These are phyloP conservation scores for Yponomeuta malinellus DNA, from an alignment of 2,888 invertebrate species.

Conservation along the genomic window DNA sequence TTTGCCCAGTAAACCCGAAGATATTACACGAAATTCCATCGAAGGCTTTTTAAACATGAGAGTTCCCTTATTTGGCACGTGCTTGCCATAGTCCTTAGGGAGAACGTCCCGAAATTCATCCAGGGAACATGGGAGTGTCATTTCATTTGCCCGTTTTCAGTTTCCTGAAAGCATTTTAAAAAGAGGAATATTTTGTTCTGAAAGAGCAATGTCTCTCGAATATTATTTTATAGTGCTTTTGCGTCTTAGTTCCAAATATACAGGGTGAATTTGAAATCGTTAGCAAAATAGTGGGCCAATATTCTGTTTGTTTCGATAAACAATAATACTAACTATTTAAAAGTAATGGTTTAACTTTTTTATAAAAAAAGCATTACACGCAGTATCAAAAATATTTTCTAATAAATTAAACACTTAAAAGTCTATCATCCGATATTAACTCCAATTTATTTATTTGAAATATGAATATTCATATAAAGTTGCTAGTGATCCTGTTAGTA, in stretches of 20 bases:
- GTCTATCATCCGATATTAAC: no score
- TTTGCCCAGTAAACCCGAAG: neutral
- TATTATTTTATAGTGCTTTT: neutral
- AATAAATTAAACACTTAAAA: no score
- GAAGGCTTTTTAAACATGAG: conserved; percentile 5
- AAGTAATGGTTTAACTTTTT: no score
- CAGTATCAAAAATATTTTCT: no score
- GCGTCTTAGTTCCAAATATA: neutral
- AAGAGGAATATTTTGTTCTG: neutral
- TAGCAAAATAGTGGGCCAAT: no score
- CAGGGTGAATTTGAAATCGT: no score
- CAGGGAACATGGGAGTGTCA: conserved; percentile 41
- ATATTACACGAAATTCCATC: conserved; percentile 1
- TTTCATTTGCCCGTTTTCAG: conserved; percentile 28
- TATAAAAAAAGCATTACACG: no score
- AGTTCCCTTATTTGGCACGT: conserved; percentile 8
- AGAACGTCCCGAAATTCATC: conserved; percentile 41
- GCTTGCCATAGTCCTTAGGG: conserved; percentile 16
- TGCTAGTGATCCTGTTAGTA: no score
- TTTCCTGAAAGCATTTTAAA: conserved; percentile 3
- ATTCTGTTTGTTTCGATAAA: no score
- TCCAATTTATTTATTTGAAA: no score
- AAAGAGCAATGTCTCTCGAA: neutral
- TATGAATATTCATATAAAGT: no score
- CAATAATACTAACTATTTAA: no score